Evolutionary conservation across 1,140 invertebrate genomes (phyloP).

Genomic region (Zaprionus lachaisei): DNA sequence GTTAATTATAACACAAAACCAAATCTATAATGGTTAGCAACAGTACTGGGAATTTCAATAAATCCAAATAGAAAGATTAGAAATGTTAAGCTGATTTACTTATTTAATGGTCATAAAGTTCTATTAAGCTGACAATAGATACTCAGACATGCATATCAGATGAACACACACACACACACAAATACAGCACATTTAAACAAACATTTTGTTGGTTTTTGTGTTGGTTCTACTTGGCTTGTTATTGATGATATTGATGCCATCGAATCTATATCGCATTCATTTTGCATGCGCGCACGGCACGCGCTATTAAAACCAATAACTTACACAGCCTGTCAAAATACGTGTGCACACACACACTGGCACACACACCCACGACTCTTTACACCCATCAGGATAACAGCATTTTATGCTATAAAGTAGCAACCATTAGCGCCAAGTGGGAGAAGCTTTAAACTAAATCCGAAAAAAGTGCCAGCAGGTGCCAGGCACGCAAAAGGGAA

Average conservation of each 20-base stretch:
- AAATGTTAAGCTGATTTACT: background rate
- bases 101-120: background rate
- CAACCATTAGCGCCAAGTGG: conserved; percentile 38
- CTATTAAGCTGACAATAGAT: background rate
- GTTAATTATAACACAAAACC: background rate
- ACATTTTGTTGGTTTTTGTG: conserved; percentile 21
- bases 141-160: background rate
- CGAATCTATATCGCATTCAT: conserved; percentile 4
- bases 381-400: conserved; percentile 40
- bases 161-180: background rate
- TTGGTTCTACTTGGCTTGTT: conserved; percentile 7
- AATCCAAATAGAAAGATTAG: background rate
- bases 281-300: conserved; percentile 42
- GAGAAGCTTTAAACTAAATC: conserved; percentile 21
- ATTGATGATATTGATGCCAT: conserved; percentile 36
- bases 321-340: conserved; percentile 61
- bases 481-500: conserved; percentile 65
- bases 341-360: conserved; percentile 21
- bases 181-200: conserved; percentile 10
- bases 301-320: conserved; percentile 70
- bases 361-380: background rate
- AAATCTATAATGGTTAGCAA: background rate
- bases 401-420: conserved; percentile 60
- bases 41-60: background rate
- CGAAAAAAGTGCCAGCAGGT: conserved; percentile 45